Evolutionary conservation across 2,888 invertebrate genomes (phyloP).

Genomic region (Tenodera sinensis): DNA sequence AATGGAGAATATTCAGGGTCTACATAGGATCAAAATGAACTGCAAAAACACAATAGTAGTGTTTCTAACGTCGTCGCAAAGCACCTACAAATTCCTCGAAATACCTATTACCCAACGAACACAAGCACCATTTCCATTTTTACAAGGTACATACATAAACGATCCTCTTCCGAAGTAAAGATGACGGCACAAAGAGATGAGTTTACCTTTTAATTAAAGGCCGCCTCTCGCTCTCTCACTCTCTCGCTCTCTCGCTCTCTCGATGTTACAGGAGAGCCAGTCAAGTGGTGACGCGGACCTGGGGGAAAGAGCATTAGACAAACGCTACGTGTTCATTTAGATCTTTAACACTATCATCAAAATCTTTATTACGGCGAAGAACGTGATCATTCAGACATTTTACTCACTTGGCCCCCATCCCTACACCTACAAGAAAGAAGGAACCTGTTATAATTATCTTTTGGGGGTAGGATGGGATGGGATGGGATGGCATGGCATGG

Average conservation of each 20-base stretch:
- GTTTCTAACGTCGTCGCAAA: no score
- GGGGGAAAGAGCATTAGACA: neutral
- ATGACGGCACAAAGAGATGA: neutral
- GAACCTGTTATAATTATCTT: neutral
- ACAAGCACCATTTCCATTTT: neutral
- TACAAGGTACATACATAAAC: neutral
- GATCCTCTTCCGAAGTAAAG: neutral
- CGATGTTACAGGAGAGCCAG: neutral
- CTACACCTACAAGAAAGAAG: neutral
- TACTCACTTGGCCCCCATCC: neutral
- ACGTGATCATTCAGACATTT: constrained; percentile 28
- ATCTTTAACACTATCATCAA: constrained; percentile 24
- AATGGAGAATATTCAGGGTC: no score
- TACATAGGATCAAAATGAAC: no score
- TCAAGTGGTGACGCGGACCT: neutral
- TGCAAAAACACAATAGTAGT: no score
- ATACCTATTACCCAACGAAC: no score
- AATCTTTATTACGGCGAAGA: constrained; percentile 20
- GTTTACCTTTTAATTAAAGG: neutral
- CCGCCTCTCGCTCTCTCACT: no score
- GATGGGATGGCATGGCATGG: no score
- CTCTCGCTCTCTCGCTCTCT: no score
- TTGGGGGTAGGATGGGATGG: neutral
- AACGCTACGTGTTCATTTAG: neutral
- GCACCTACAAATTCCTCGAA: no score